Percentiles rank a stretch among this genome's conserved stretches.
Evolutionary conservation across 2,797 vertebrate genomes (phyloP).

Genomic region (Pogoniulus pusillus): DNA sequence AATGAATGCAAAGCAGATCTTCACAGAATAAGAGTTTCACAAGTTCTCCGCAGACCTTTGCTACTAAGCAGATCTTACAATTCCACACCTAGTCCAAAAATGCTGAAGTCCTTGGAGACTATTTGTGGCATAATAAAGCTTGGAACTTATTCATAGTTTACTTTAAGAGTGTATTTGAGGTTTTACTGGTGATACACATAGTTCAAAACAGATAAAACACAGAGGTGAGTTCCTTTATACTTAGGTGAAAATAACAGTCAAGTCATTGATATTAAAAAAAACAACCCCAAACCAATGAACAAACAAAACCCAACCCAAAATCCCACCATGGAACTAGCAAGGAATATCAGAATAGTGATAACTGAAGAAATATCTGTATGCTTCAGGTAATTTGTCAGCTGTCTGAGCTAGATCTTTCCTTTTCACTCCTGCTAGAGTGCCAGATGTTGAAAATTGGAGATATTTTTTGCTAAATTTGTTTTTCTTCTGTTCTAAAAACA

Average conservation of each 20-base stretch:
- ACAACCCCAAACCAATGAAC: background rate
- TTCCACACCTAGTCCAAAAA: background rate
- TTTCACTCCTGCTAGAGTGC: background rate
- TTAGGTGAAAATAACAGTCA: background rate
- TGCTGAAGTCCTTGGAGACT: background rate
- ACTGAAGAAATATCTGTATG: background rate
- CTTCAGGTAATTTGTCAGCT: background rate
- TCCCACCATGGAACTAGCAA: background rate
- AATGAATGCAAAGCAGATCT: background rate
- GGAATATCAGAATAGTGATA: background rate
- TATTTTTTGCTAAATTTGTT: background rate
- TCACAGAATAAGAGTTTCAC: background rate
- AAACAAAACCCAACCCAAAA: too few species aligned
- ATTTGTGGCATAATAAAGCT: background rate
- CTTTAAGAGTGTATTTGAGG: background rate
- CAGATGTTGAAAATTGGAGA: background rate
- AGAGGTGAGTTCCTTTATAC: background rate
- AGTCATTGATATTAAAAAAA: background rate
- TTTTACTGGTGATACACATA: background rate
- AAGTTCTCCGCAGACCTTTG: background rate
- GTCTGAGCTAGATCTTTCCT: background rate
- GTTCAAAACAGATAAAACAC: background rate
- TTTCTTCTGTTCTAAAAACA: too few species aligned
- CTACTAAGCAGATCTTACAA: background rate
- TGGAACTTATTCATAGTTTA: background rate